Evolutionary conservation across 1,140 invertebrate species (phyloP).

Genomic region (Paramacrobiotus metropolitanus): DNA sequence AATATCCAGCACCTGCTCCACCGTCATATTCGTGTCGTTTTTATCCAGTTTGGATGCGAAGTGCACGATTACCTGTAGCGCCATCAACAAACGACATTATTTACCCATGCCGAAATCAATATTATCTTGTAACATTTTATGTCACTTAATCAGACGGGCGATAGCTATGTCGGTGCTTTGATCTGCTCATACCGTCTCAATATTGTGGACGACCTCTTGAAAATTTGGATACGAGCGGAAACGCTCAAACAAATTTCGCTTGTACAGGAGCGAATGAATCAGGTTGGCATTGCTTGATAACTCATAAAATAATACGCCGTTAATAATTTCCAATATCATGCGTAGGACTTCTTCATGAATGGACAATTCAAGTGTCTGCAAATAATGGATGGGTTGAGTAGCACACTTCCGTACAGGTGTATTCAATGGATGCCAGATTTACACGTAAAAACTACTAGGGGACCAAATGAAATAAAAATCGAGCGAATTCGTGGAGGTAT

Average conservation of each 20-base stretch:
- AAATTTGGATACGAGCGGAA: conserved; percentile 66
- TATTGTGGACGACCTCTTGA: conserved; percentile 85
- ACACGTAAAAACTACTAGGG: no score
- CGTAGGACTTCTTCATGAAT: conserved; percentile 89
- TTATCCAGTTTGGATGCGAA: neutral
- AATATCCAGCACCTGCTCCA: conserved; percentile 1
- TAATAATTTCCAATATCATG: conserved; percentile 86
- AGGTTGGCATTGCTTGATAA: conserved; percentile 74
- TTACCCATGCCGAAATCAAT: neutral
- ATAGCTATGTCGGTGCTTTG: no score
- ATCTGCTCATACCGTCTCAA: conserved; percentile 48
- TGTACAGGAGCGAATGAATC: conserved; percentile 83
- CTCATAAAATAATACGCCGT: conserved; percentile 67
- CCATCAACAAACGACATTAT: neutral
- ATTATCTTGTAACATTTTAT: no score
- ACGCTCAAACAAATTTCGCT: conserved; percentile 62
- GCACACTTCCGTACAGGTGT: conserved; percentile 1
- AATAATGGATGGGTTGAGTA: conserved; percentile 7
- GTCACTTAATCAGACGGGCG: no score
- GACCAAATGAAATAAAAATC: no score
- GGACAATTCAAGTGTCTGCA: conserved; percentile 53
- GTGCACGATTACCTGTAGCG: neutral
- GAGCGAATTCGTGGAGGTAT: no score
- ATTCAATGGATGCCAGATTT: no score
- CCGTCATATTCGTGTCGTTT: neutral